Conservation (phyloP, 2,888 invertebrate species). For the Nebria brevicollis region DNA sequence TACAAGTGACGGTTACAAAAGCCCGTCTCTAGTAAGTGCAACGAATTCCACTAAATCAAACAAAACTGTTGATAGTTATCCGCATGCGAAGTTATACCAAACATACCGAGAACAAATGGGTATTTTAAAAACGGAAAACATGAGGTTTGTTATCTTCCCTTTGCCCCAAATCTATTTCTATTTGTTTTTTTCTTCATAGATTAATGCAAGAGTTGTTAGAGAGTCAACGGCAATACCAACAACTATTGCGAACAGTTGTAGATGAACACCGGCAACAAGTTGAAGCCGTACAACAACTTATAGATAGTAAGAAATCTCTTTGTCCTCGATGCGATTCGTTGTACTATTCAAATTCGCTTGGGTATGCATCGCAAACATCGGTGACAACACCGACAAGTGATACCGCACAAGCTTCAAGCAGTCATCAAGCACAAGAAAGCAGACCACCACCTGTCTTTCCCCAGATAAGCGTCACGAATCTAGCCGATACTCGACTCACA, state of each 20-base stretch:
- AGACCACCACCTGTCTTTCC: constrained; percentile 27
- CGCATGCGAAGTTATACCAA: constrained; percentile 57
- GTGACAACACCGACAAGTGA: constrained; percentile 31
- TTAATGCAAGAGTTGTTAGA: constrained; percentile 81
- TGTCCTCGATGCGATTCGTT: constrained; percentile 42
- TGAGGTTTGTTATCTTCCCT: constrained; percentile 52
- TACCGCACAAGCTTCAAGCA: constrained; percentile 36
- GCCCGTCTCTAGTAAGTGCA: constrained; percentile 71
- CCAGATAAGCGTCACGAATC: constrained; percentile 51
- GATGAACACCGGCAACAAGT: constrained; percentile 76
- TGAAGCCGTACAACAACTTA: constrained; percentile 65
- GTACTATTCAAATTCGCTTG: constrained; percentile 31
- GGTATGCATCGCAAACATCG: constrained; percentile 38
- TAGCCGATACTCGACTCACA: constrained; percentile 69
- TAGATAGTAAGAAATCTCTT: constrained; percentile 25
- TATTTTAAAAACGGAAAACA: constrained; percentile 62
- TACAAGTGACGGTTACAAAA: constrained; percentile 65
- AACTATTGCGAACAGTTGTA: constrained; percentile 74
- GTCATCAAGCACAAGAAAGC: constrained; percentile 29
- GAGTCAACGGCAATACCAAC: constrained; percentile 78
- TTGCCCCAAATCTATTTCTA: not conserved
- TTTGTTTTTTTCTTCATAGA: constrained; percentile 59
- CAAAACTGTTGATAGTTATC: constrained; percentile 64
- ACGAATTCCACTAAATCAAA: constrained; percentile 72
- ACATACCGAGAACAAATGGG: constrained; percentile 65